Evolutionary conservation across 2,797 vertebrate species (phyloP), one percentile per base, ranked within the genome.

Genomic region (Cyprinella venusta): DNA sequence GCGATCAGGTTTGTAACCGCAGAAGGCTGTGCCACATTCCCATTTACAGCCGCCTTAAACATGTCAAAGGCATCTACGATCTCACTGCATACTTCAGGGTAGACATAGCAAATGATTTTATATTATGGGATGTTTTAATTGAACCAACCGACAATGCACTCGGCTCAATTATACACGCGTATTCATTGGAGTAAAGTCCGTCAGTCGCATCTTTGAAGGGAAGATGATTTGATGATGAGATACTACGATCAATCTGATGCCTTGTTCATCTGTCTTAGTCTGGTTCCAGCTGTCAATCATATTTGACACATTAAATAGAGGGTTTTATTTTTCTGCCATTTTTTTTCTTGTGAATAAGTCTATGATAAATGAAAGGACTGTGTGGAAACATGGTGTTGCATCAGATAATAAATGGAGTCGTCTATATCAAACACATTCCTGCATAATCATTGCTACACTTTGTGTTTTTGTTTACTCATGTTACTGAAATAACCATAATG

Each of bases 61-160:
- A 63, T 78, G 74, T 45, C 36, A 65, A 79, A 68, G 70, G 52
- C 59, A 64, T 71, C 61, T 30, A 59, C 70, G 70, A 40, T 81
- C 80, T 71, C 67, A 48, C 67, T 77, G 76, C 48, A 72, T 67
- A 67, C 26, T 78, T 82, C 74, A 78, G 76, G 75, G 68, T 79
- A 56, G 74, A 63, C 45, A 26, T 63, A 42, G 33, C 16, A 68
- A 45, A 79, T 64, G 1, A 30, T 85, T 90, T 84, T 69, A 54
- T 63, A 30, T 72, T 79, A 65, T 36, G 54, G 26, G 24, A 48
- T 1, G 0, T 81, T 86, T 82, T 50, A 77, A 69, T 64, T 70
- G 1, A 54, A 26, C 56, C 42, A 15, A 48, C 59, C 1, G 15
- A 26, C 40, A 68, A 42, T 80, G 33, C 26, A 85, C 75, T 64